phyloP scores from a whole-genome alignment of 2,113 vertebrate species.

The Anser cygnoides region DNA sequence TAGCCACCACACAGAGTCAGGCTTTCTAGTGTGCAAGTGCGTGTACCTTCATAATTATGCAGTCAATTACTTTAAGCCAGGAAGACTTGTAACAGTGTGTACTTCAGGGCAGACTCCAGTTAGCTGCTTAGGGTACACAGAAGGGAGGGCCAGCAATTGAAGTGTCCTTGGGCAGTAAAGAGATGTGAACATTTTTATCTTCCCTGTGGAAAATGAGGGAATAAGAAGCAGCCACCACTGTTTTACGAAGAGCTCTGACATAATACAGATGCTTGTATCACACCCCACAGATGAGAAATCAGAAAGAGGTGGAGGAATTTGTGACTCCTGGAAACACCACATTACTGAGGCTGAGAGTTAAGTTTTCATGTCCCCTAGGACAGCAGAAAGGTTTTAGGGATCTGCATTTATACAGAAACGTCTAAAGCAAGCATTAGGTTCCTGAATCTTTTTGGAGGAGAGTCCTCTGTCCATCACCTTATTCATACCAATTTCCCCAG shows the following conservation, averaged over 20 bases:
- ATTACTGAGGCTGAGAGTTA: not conserved
- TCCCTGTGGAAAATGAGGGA: not conserved
- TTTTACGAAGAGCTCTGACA: not conserved
- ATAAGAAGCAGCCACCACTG: not conserved
- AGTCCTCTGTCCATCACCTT: not conserved
- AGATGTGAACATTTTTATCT: not conserved
- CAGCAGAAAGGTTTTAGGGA: not conserved
- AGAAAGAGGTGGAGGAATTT: not conserved
- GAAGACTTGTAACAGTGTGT: not conserved
- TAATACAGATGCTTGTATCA: not conserved
- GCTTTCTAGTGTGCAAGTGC: not conserved
- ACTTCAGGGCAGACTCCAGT: not conserved
- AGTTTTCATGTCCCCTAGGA: not conserved
- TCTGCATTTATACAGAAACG: not conserved
- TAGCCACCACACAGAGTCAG: not conserved
- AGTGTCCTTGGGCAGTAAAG: not conserved
- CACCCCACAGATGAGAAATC: not conserved
- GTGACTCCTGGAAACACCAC: not conserved
- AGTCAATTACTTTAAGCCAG: not conserved
- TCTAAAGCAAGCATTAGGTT: not conserved
- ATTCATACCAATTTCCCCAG: not conserved
- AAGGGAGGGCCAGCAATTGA: not conserved
- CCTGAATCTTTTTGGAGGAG: not conserved
- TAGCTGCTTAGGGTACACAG: rapidly evolving
- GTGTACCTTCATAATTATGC: not conserved